A percentile compares a stretch with the other conserved stretches of the same genome.
Evolutionary conservation across 2,888 invertebrate species (phyloP).

Genomic region (Nezara viridula): DNA sequence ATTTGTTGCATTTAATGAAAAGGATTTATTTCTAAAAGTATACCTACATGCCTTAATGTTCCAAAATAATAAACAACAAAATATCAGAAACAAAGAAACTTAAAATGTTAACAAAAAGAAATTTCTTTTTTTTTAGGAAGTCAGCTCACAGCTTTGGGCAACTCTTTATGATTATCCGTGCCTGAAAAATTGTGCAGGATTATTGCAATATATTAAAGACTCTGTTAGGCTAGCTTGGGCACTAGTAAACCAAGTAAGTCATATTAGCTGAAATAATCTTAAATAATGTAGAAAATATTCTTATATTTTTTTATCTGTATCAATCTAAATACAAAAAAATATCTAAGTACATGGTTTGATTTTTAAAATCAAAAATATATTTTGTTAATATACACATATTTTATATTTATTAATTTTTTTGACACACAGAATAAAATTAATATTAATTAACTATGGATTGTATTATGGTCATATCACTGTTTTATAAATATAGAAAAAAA

Average conservation of each 20-base stretch:
- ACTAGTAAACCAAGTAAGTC: conserved; percentile 78
- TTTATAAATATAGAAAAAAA: too few relatives aligned
- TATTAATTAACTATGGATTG: too few relatives aligned
- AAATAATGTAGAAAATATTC: neutral
- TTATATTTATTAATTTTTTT: neutral
- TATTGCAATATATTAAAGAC: conserved; percentile 84
- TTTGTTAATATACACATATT: neutral
- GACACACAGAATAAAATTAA: neutral
- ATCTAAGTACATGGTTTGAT: neutral
- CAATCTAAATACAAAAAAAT: neutral
- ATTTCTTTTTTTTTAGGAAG: conserved; percentile 70
- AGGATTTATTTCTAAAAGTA: neutral
- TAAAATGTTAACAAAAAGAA: neutral
- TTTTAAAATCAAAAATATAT: neutral
- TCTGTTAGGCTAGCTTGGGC: conserved; percentile 92
- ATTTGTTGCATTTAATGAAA: neutral
- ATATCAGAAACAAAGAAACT: neutral
- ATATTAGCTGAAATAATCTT: conserved; percentile 30
- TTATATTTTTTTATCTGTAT: neutral
- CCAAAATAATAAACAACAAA: neutral
- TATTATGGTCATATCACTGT: too few relatives aligned
- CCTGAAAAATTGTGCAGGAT: conserved; percentile 81
- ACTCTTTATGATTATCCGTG: conserved; percentile 95
- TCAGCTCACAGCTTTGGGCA: conserved; percentile 81
- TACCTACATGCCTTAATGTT: neutral